Evolutionary conservation across 2,888 invertebrate species (phyloP), one percentile per base, ranked within the genome.

Genomic region (Drosophila rellima): DNA sequence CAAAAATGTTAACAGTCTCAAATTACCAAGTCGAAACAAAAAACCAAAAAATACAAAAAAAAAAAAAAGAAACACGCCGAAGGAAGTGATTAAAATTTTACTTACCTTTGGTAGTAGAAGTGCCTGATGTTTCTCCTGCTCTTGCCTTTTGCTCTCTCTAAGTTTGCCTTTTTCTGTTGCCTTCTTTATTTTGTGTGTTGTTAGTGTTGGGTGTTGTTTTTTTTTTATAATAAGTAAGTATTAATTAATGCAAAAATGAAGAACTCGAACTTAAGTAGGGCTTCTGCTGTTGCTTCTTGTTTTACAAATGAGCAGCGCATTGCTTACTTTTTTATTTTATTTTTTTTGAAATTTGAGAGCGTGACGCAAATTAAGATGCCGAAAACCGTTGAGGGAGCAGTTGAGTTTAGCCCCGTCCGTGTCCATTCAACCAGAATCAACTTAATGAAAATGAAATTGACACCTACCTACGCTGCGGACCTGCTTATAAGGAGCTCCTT

Each of bases 381-480:
- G 57, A 78, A 78, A 57, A 62, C 31, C 74, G 74, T 60, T 74
- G 45, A 57, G 69, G 74, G 67, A 66, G 61, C 74, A 54, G 56
- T 26, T 37, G 37, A 39, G 11, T 37, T 8, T 15, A 4, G 35
- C 35, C 15, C 13, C 29, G n/a, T 35, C 23, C 7, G 40, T 70
- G 71, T 67, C 80, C 80, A 86, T 68, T 89, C 86, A 86, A 77
- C 68, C 83, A 80, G 78, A 89, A 88, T 80, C 74, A 89, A 84
- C 84, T 83, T 86, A 86, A 86, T 86, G 90, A 86, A 86, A 88
- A 80, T 72, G 86, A 88, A 86, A 86, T 83, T 83, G 90, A 86
- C 90, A 86, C 89, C 87, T 82, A 55, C 55, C 62, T 69, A 64
- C 31, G 55, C 39, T 20, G 26, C 15, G 17, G 37, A 23, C 44